Evolutionary conservation across 2,797 vertebrate species (phyloP).

Genomic region (Phrynocephalus guinanensis): DNA sequence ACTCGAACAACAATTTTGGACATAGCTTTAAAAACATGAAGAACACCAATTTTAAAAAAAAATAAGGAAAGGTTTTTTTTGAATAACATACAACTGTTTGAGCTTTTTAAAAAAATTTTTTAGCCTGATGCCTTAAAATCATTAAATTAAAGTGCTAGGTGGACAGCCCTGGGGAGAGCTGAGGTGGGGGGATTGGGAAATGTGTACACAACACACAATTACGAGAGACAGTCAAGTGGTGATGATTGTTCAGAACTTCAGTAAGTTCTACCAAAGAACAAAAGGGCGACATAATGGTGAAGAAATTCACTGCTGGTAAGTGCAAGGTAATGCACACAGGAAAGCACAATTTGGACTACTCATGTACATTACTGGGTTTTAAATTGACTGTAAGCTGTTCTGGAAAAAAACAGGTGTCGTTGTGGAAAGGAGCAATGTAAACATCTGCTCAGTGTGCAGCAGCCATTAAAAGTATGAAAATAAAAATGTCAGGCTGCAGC

Average conservation of each 20-base stretch:
- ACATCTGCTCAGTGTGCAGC: slow-evolving; percentile 30
- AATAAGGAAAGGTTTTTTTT: neutral
- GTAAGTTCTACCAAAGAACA: neutral
- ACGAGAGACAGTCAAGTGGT: slow-evolving; percentile 41
- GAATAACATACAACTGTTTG: neutral
- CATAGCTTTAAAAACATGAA: neutral
- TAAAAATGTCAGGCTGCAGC: neutral
- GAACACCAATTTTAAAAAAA: neutral
- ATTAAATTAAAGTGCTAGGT: slow-evolving; percentile 8
- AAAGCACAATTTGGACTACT: slow-evolving; percentile 60
- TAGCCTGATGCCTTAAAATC: neutral
- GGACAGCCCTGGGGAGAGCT: slow-evolving; percentile 13
- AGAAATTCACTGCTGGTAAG: slow-evolving; percentile 45
- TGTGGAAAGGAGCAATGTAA: slow-evolving; percentile 45
- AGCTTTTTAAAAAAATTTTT: neutral
- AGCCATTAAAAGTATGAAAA: slow-evolving; percentile 46
- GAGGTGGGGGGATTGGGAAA: slow-evolving; percentile 42
- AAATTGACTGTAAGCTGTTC: slow-evolving; percentile 58
- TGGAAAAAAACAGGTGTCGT: slow-evolving; percentile 27
- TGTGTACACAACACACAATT: slow-evolving; percentile 55
- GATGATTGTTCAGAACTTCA: slow-evolving; percentile 55
- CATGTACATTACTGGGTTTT: slow-evolving; percentile 54
- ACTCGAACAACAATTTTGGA: neutral
- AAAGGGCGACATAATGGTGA: slow-evolving; percentile 34
- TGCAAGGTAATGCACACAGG: slow-evolving; percentile 54